phyloP scores from a whole-genome alignment of 2,888 invertebrate species.

The Mythimna lalbum region DNA sequence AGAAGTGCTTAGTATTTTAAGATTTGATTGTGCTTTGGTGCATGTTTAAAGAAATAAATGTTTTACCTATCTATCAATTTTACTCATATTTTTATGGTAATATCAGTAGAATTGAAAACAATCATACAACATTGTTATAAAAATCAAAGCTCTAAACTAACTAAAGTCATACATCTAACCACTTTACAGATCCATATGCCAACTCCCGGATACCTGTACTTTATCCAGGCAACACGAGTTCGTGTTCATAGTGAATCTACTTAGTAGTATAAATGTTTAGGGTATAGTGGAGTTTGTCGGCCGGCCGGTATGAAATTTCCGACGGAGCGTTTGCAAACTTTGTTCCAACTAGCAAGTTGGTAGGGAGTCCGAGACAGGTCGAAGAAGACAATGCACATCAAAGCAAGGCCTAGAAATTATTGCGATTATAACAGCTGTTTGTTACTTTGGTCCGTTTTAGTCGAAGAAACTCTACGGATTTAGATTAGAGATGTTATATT shows the following conservation, averaged over 20 bases:
- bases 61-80: too few species aligned
- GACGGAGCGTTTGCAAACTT: constrained; percentile 78
- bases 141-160: constrained; percentile 2
- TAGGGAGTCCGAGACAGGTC: constrained; percentile 69
- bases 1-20: too few species aligned
- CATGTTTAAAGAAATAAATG: too few species aligned
- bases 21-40: too few species aligned
- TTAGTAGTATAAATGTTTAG: constrained; percentile 74
- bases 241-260: constrained; percentile 66
- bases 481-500: not conserved
- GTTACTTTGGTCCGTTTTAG: constrained; percentile 17
- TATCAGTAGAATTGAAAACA: not conserved
- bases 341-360: constrained; percentile 76
- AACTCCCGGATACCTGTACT: constrained; percentile 39
- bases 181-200: constrained; percentile 25
- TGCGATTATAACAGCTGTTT: constrained; percentile 56
- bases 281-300: constrained; percentile 70
- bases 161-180: not conserved
- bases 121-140: not conserved
- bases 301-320: constrained; percentile 81
- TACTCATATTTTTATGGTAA: not conserved
- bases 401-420: constrained; percentile 67
- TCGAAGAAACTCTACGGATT: constrained; percentile 30
- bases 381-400: constrained; percentile 75
- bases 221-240: constrained; percentile 43